Base-by-base conservation (phyloP, 2,113 vertebrate species). In the Gnathonemus longibarbis region DNA sequence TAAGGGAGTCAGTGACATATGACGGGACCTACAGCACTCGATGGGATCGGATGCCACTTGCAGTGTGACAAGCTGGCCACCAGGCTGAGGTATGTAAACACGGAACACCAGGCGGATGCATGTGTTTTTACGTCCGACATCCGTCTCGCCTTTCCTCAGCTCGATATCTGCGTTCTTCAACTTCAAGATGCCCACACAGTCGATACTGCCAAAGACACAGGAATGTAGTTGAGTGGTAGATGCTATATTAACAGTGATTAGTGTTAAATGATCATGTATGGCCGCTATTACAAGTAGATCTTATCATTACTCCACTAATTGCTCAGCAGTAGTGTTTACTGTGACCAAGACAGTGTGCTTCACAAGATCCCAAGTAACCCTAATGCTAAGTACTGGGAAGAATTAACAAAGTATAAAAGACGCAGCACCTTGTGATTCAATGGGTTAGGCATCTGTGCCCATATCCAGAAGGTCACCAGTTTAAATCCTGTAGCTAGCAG, bases 111-210 rank as follows among this genome's bases (percentile, higher is more conserved):
- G 94, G 21, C 97, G 96, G 53, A 99, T 98, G 0, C 98, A 96
- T 0, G 98, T 99, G 95, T 99, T 99, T 95, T 99, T 99, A 56
- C 98, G 95, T 7, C 98, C 98, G 0, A 99, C 97, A 93, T 99
- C 98, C 0, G 98, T 99, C 96, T 99, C 98, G 0, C 98, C 98
- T 88, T 98, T 98, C 89, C 97, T 96, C 91, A 99, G 95, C 93
- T 99, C 98, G 0, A 99, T 99, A 94, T 99, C 98, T 0, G 98
- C 98, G 0, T 99, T 99, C 90, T 97, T 96, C 89, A 99, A 94
- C 94, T 99, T 99, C 93, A 99, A 93, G 92, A 99, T 99, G 62
- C 98, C 98, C 0, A 98, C 98, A 0, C 98, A 99, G 96, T 99
- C 98, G n/a, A 99, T 98, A 92, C 98, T 99, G 93, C 8, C 35